Percentiles rank a stretch among this genome's conserved stretches.
Conservation (phyloP, 2,113 vertebrate species). For the Syngnathus typhle region DNA sequence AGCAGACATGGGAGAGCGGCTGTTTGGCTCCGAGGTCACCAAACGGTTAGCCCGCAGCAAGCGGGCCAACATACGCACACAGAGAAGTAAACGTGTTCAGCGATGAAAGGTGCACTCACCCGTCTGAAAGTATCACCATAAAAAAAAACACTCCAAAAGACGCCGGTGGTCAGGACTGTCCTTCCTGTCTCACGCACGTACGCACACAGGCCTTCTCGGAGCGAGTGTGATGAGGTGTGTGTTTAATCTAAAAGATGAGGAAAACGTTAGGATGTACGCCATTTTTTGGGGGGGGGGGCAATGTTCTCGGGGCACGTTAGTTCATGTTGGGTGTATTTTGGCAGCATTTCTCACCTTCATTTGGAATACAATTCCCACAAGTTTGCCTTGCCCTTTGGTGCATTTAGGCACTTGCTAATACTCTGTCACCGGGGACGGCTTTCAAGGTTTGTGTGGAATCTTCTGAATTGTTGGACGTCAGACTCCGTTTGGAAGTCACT, state of each 20-base stretch:
- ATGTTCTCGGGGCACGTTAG: neutral
- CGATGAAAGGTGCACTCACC: conserved; percentile 3
- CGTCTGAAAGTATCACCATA: neutral
- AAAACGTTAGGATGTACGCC: neutral
- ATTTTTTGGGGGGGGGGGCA: neutral
- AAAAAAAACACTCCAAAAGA: neutral
- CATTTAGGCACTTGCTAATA: no score
- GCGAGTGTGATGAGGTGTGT: conserved; percentile 9
- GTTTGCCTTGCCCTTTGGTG: no score
- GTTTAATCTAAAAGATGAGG: conserved; percentile 18
- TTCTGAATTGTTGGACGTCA: neutral
- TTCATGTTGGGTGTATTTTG: no score
- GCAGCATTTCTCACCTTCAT: neutral
- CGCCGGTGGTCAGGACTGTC: neutral
- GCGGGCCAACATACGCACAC: neutral
- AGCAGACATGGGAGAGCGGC: neutral
- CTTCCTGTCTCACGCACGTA: neutral
- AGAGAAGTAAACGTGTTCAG: neutral
- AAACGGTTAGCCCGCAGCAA: conserved; percentile 30
- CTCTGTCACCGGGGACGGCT: neutral
- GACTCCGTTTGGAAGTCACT: neutral
- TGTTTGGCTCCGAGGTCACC: conserved; percentile 31
- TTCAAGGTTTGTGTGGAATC: neutral
- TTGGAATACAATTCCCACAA: no score
- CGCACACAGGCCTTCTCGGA: neutral